A percentile compares a stretch with the other conserved stretches of the same genome.
Evolutionary conservation across 2,113 vertebrate genomes (phyloP).

Genomic region (Sceloporus tristichus): DNA sequence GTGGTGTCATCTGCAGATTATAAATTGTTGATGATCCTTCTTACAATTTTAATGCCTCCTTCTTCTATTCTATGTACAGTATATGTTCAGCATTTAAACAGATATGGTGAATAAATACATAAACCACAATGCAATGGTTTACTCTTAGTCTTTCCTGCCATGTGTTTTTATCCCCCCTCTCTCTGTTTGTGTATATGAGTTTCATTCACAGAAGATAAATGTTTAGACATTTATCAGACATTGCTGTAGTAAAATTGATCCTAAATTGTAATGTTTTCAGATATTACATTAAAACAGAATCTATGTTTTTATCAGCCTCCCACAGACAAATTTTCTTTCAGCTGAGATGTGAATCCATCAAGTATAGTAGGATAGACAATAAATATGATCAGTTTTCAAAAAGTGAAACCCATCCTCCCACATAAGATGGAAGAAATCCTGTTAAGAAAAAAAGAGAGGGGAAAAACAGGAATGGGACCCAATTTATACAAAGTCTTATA

Average conservation of each 20-base stretch:
- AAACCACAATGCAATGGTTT: too few relatives aligned
- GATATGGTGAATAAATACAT: too few relatives aligned
- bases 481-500: slow-evolving; percentile 29
- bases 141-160: too few relatives aligned
- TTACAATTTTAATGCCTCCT: too few relatives aligned
- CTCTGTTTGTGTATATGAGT: background rate
- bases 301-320: slow-evolving; percentile 43
- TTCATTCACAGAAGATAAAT: slow-evolving; percentile 19
- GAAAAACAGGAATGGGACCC: slow-evolving; percentile 25
- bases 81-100: too few relatives aligned
- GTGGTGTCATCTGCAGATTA: too few relatives aligned
- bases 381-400: background rate
- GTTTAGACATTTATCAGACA: background rate
- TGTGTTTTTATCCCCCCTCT: too few relatives aligned
- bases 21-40: too few relatives aligned
- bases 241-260: slow-evolving; percentile 38
- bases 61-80: too few relatives aligned
- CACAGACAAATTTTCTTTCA: slow-evolving; percentile 58
- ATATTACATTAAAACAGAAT: slow-evolving; percentile 11
- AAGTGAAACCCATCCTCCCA: slow-evolving; percentile 32
- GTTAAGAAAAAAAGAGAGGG: background rate
- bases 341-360: slow-evolving; percentile 42
- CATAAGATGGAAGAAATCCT: slow-evolving; percentile 29
- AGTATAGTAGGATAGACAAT: slow-evolving; percentile 59
- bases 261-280: slow-evolving; percentile 33